phyloP scores from a whole-genome alignment of 2,113 vertebrate genomes.

The Neomonachus schauinslandi region DNA sequence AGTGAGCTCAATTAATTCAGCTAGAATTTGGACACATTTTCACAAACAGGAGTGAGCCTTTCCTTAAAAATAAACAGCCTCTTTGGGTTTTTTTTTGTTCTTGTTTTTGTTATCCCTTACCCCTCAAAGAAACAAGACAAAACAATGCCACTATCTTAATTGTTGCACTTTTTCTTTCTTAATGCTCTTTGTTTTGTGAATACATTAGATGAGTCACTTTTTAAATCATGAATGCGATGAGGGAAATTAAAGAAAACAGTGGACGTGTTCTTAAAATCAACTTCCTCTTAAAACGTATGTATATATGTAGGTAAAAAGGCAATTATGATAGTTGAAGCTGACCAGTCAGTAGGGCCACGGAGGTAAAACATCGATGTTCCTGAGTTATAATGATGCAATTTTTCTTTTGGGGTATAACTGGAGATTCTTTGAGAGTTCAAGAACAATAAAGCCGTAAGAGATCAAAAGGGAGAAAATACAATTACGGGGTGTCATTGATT shows the following conservation, averaged over 20 bases:
- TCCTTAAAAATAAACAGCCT: constrained; percentile 58
- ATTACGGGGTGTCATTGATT: constrained; percentile 47
- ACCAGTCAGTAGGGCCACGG: neutral
- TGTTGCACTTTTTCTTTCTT: constrained; percentile 6
- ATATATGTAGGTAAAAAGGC: neutral
- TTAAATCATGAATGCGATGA: constrained; percentile 39
- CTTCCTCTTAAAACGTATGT: constrained; percentile 48
- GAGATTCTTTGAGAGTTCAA: constrained; percentile 21
- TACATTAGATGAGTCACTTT: neutral
- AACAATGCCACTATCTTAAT: constrained; percentile 30
- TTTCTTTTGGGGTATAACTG: neutral
- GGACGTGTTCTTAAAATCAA: neutral
- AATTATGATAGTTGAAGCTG: neutral
- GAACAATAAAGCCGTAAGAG: constrained; percentile 53
- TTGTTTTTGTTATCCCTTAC: neutral
- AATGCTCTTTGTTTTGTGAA: constrained; percentile 56
- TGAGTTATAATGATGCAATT: constrained; percentile 47
- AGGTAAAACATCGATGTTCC: neutral
- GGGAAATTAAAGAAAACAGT: constrained; percentile 42
- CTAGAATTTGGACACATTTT: constrained; percentile 67
- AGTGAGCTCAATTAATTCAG: constrained; percentile 73
- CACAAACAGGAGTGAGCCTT: constrained; percentile 48
- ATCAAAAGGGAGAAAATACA: constrained; percentile 33
- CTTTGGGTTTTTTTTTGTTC: neutral
- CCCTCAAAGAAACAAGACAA: neutral